Evolutionary conservation across 92 coral and sea anemone species (phyloP).

Genomic region (Siderastrea radians): DNA sequence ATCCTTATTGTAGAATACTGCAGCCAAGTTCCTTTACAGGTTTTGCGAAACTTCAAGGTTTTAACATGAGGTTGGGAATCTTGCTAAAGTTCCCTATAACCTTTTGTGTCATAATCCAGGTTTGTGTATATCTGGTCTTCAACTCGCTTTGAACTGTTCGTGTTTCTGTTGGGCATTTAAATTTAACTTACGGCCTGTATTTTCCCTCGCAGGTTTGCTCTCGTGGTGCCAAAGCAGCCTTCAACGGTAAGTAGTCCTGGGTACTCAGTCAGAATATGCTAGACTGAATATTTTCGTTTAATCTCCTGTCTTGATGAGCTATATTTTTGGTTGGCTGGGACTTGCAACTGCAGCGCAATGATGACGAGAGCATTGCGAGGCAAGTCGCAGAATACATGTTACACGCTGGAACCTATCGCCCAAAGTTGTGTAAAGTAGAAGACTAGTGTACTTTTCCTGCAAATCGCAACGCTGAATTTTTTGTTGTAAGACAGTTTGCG

Average conservation of each 20-base stretch:
- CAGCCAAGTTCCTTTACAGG: not conserved
- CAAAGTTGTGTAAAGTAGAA: not conserved
- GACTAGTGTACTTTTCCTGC: no score
- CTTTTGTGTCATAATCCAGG: not conserved
- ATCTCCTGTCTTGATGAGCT: not conserved
- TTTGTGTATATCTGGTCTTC: not conserved
- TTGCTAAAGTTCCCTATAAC: not conserved
- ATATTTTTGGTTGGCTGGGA: not conserved
- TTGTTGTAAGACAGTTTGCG: no score
- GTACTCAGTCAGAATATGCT: not conserved
- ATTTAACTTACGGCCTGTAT: not conserved
- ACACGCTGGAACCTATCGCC: not conserved
- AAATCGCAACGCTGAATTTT: no score
- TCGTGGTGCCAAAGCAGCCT: not conserved
- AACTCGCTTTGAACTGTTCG: not conserved
- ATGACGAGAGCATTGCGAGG: no score
- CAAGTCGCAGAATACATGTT: no score
- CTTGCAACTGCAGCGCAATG: no score
- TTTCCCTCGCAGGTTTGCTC: constrained; percentile 6
- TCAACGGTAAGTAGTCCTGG: not conserved
- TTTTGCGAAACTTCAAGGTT: not conserved
- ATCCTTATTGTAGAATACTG: not conserved
- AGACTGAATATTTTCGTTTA: not conserved
- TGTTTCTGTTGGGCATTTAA: not conserved
- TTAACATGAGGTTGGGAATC: not conserved